Evolutionary conservation across 2,113 vertebrate species (phyloP).

Genomic region (Perognathus longimembris): DNA sequence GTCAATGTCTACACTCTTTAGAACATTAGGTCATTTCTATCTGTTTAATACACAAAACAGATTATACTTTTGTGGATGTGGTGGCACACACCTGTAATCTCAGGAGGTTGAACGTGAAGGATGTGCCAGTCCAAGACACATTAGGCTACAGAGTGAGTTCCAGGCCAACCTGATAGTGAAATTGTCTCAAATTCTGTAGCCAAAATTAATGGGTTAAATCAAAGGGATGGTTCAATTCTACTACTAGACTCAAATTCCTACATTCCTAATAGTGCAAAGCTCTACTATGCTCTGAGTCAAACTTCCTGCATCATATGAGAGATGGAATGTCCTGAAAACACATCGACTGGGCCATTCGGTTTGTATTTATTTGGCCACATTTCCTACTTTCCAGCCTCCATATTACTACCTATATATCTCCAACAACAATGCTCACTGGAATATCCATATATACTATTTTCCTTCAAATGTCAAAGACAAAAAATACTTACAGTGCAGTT

Average conservation of each 20-base stretch:
- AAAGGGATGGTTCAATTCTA: constrained; percentile 5
- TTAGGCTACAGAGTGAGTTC: no score
- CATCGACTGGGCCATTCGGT: not conserved
- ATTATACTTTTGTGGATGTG: no score
- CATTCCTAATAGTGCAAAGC: not conserved
- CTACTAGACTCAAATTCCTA: not conserved
- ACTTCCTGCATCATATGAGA: not conserved
- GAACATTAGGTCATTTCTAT: not conserved
- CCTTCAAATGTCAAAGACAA: not conserved
- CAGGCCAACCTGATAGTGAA: not conserved
- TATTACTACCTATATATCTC: not conserved
- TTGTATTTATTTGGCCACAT: not conserved
- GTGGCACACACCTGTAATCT: not conserved
- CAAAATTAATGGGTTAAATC: not conserved
- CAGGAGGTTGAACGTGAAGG: not conserved
- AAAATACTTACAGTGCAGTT: not conserved
- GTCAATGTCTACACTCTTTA: not conserved
- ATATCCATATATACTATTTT: not conserved
- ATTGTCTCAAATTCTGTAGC: no score
- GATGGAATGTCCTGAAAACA: not conserved
- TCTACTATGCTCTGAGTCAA: not conserved
- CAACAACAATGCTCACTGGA: not conserved
- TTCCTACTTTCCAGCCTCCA: not conserved
- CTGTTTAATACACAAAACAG: not conserved
- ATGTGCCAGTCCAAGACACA: not conserved